Base-by-base conservation (phyloP, 2,113 vertebrate species). In the Spheniscus mendiculus region DNA sequence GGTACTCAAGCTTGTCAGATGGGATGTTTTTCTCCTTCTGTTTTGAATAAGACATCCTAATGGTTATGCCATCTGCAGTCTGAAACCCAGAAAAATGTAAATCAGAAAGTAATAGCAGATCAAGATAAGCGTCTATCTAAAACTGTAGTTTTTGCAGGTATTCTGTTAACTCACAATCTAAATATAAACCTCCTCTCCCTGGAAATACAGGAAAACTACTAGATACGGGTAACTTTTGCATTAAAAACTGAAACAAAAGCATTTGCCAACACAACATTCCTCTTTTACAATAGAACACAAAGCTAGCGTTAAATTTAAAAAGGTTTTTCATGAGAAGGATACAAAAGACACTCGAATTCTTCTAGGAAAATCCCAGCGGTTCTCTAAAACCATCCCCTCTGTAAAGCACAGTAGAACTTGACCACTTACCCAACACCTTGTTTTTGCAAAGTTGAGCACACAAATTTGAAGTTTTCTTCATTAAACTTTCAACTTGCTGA, bases 1-100 rank as follows among this genome's bases (percentile, higher is more conserved):
- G 82, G 83, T 95, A 96, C 83, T 95, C 94, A 86, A 80, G 86
- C 73, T 95, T 97, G 83, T 97, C 94, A 97, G 83, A 89, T 55
- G 50, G 87, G 74, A 95, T 90, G 65, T 76, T 96, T 80, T 87
- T 96, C 94, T 97, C 80, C 55, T 89, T 92, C 83, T 83, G 72
- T 91, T 97, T 98, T 97, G 89, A 58, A 94, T 96, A 97, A 95
- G 90, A 97, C 69, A 95, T 91, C 86, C 67, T 97, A 97, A 96
- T 93, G 91, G 83, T 85, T 97, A 90, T 92, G 81, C 62, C 87
- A 96, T 96, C 72, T 97, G 50, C 92, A 97, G 89, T 81, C 56
- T 94, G 89, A 96, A 97, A 80, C 52, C 58, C 83, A 97, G 88
- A 90, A 90, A 97, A 98, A 96, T 89, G 88, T 87, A 95, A 96